Percentiles rank a stretch among this genome's conserved stretches.
phyloP scores from a whole-genome alignment of 2,797 vertebrate species.

The Acanthis flammea region DNA sequence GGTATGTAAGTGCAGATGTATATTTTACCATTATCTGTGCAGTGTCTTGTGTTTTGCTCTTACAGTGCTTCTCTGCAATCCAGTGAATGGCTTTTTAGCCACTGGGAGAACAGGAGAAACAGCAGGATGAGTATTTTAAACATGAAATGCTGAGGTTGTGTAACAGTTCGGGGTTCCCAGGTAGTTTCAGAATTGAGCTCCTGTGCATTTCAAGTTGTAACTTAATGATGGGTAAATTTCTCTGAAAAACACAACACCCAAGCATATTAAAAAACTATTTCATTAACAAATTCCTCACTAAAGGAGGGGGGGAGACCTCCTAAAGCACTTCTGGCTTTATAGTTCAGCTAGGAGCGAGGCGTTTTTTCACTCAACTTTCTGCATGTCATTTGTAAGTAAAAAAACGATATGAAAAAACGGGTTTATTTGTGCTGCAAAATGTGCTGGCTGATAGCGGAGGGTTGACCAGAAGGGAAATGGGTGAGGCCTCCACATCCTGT shows the following conservation, averaged over 20 bases:
- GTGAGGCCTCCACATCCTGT: constrained; percentile 63
- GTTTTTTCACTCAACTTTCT: constrained; percentile 53
- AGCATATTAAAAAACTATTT: constrained; percentile 17
- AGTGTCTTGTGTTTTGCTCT: neutral
- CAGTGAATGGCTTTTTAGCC: neutral
- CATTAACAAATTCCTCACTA: constrained; percentile 10
- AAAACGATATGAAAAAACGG: neutral
- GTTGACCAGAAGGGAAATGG: constrained; percentile 52
- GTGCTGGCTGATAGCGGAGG: neutral
- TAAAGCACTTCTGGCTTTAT: constrained; percentile 18
- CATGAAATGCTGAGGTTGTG: neutral
- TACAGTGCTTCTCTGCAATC: neutral
- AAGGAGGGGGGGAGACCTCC: neutral
- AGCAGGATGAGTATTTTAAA: neutral
- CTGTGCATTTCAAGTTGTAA: neutral
- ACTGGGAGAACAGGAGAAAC: neutral
- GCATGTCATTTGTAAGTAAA: constrained; percentile 43
- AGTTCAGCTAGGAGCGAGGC: constrained; percentile 11
- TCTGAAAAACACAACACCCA: neutral
- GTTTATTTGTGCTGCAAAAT: neutral
- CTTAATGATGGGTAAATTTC: neutral
- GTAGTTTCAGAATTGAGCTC: neutral
- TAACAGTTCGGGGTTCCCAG: neutral
- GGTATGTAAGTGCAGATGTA: neutral
- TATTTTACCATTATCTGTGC: neutral